These are phyloP conservation scores for Syncerus caffer DNA, from an alignment of 2,797 vertebrate genomes.

Conservation along the genomic window DNA sequence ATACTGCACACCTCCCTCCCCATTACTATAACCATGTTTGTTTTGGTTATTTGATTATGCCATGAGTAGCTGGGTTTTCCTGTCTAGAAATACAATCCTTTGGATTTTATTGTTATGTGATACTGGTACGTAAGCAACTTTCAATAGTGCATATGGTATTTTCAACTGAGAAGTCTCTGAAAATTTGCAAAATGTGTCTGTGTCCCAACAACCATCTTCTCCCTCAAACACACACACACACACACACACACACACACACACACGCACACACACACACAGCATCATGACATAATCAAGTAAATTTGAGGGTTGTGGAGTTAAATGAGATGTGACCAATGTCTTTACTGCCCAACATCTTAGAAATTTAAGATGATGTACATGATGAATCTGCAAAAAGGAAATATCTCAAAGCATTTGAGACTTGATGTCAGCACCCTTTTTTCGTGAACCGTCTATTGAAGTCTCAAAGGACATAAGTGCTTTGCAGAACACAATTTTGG, in stretches of 20 bases:
- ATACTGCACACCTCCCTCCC: conserved; percentile 3
- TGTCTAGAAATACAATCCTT: conserved; percentile 46
- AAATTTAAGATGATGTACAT: background rate
- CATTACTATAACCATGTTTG: conserved; percentile 26
- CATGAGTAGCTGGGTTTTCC: conserved; percentile 24
- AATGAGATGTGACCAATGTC: conserved; percentile 20
- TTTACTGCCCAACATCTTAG: conserved; percentile 33
- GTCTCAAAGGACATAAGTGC: conserved; percentile 30
- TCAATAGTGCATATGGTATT: conserved; percentile 21
- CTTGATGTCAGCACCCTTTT: conserved; percentile 35
- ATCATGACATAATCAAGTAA: background rate
- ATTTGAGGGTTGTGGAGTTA: conserved; percentile 20
- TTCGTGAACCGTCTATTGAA: conserved; percentile 34
- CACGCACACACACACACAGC: background rate
- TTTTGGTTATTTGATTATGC: conserved; percentile 48
- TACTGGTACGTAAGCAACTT: conserved; percentile 24
- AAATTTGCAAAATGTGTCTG: conserved; percentile 5
- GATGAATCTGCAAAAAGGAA: conserved; percentile 25
- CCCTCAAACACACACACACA: background rate
- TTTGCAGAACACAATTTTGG: conserved; percentile 47
- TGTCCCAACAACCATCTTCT: background rate
- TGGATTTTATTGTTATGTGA: conserved; percentile 41
- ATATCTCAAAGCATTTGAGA: conserved; percentile 8
- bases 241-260: background rate
- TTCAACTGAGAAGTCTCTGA: conserved; percentile 41